Evolutionary conservation across 2,113 vertebrate genomes (phyloP), one percentile per base, ranked within the genome.

Genomic region (Otis tarda): DNA sequence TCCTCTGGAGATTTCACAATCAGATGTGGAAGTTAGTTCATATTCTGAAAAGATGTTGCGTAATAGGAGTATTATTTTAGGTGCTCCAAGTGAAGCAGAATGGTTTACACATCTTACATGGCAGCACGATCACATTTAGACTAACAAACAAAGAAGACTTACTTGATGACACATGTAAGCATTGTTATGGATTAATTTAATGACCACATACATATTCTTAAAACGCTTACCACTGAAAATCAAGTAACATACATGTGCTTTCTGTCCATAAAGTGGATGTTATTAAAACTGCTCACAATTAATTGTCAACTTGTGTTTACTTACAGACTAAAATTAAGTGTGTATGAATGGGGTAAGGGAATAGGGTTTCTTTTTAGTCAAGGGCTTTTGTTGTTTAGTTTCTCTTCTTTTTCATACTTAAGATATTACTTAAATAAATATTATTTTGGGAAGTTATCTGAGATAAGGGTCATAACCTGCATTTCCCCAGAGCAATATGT

Each of bases 101-200:
- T 80, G 47, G 35, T 87, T 93, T 93, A 87, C 59, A 80, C 0
- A 45, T 89, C 43, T 93, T 67, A 71, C 22, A 35, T 81, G 50
- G 80, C 61, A 91, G 45, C 41, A 74, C 24, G 57, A 89, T 76
- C 24, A 25, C 43, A 60, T 87, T 70, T 64, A 93, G 45, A 83
- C 31, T 69, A 82, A 90, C 90, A 47, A 95, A 73, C 31, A 94
- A 61, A 83, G 17, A 60, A 33, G 35, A 83, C 37, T 52, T 70
- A 73, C 57, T 71, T 91, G 81, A 78, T 87, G 65, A 79, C 78
- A 94, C 75, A 76, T 63, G 37, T 71, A 94, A 90, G 64, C 47
- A 69, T 64, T 83, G 17, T 63, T 88, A 91, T 33, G 25, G 59
- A n/a, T 90, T 89, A 87, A 86, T 92, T 92, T 87, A 81, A 77